These are phyloP conservation scores for Zaprionus davidi DNA, from an alignment of 1,140 invertebrate species.

Conservation along the genomic window DNA sequence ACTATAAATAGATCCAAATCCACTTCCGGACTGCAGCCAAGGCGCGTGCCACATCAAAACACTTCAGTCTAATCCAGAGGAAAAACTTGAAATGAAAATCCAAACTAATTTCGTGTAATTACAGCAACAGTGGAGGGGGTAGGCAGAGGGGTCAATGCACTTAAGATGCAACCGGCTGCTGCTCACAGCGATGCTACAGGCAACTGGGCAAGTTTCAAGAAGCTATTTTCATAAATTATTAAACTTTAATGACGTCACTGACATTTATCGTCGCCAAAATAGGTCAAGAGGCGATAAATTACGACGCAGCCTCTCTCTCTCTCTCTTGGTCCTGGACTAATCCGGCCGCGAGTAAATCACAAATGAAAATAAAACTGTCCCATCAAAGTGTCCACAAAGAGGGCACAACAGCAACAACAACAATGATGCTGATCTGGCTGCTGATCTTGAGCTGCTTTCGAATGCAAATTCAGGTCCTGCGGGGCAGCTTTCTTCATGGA, in stretches of 20 bases:
- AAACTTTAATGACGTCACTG: constrained; percentile 78
- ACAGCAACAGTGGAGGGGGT: constrained; percentile 30
- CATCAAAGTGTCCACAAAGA: constrained; percentile 74
- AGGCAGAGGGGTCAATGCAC: constrained; percentile 4
- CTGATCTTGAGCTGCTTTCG: constrained; percentile 68
- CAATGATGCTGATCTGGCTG: constrained; percentile 1
- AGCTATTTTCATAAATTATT: constrained; percentile 75
- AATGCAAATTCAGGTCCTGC: constrained; percentile 59
- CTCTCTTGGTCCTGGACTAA: constrained; percentile 28
- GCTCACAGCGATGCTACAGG: background rate
- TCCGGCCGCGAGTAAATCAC: constrained; percentile 74
- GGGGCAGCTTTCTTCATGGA: constrained; percentile 59
- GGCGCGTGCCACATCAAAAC: constrained; percentile 63
- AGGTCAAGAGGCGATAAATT: constrained; percentile 75
- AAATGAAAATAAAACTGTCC: constrained; percentile 82
- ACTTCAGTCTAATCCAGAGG: constrained; percentile 29
- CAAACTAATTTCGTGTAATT: constrained; percentile 74
- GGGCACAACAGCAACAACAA: constrained; percentile 49
- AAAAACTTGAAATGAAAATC: constrained; percentile 67
- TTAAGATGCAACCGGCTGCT: background rate
- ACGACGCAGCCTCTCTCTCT: constrained; percentile 68
- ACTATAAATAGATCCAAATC: constrained; percentile 5
- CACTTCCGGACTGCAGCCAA: constrained; percentile 59
- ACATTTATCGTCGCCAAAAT: constrained; percentile 81
- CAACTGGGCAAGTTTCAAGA: constrained; percentile 5